Evolutionary conservation across 2,113 vertebrate species (phyloP).

Genomic region (Podocnemis expansa): DNA sequence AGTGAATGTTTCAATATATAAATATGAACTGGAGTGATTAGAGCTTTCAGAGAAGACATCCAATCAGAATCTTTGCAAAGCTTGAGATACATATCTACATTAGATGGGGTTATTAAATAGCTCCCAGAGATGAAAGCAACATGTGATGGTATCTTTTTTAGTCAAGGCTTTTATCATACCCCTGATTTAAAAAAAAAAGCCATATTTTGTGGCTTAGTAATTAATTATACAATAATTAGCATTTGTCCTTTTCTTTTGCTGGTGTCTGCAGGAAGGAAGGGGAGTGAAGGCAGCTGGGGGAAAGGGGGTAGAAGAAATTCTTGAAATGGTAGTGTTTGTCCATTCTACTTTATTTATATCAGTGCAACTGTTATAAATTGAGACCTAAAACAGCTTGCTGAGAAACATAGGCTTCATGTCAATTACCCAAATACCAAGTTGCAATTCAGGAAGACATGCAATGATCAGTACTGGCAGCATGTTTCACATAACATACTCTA

Average conservation of each 20-base stretch:
- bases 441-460: rapidly evolving
- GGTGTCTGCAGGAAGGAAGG: neutral
- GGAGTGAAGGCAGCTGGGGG: neutral
- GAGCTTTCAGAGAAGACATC: conserved; percentile 29
- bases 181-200: conserved; percentile 34
- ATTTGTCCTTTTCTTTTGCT: neutral
- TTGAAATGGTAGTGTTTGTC: rapidly evolving
- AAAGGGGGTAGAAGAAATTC: neutral
- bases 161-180: conserved; percentile 18
- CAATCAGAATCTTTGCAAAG: conserved; percentile 20
- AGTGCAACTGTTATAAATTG: neutral
- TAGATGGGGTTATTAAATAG: conserved; percentile 17
- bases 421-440: neutral
- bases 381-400: rapidly evolving
- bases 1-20: neutral
- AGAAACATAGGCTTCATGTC: neutral
- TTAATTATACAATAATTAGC: conserved; percentile 14
- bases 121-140: conserved; percentile 53
- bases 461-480: rapidly evolving
- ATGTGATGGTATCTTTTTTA: conserved; percentile 43
- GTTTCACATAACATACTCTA: neutral
- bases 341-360: rapidly evolving
- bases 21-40: neutral
- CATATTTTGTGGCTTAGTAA: conserved; percentile 16
- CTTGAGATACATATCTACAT: conserved; percentile 33